A percentile compares a stretch with the other conserved stretches of the same genome.
Evolutionary conservation across 2,113 vertebrate genomes (phyloP).

Genomic region (Corythornis vintsioides): DNA sequence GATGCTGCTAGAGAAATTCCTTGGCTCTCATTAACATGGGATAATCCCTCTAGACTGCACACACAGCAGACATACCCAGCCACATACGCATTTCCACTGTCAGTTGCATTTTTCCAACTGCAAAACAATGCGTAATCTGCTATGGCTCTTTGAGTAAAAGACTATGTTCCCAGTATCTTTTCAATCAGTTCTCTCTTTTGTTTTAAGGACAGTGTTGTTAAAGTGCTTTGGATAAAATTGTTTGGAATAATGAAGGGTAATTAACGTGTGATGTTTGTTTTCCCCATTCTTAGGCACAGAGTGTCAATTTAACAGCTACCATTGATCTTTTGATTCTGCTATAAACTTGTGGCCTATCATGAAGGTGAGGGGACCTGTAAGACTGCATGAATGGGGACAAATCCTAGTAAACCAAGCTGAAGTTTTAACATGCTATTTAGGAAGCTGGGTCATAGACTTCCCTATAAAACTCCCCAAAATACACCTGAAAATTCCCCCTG

Average conservation of each 20-base stretch:
- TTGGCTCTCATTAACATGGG: conserved; percentile 74
- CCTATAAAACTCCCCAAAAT: not conserved
- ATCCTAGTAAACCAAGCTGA: not conserved
- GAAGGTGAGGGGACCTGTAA: not conserved
- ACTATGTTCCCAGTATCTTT: not conserved
- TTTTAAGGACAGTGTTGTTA: not conserved
- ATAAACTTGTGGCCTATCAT: not conserved
- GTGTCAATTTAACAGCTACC: not conserved
- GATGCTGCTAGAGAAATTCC: conserved; percentile 69
- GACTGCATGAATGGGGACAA: not conserved
- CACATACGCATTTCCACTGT: conserved; percentile 46
- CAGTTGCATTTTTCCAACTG: conserved; percentile 30
- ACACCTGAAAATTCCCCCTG: not conserved
- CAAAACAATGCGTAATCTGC: not conserved
- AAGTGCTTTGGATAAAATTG: not conserved
- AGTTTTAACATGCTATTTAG: not conserved
- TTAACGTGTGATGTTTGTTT: not conserved
- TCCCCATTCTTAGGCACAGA: not conserved
- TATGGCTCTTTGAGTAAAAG: not conserved
- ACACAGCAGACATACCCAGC: conserved; percentile 63
- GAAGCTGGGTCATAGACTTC: not conserved
- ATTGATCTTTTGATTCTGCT: not conserved
- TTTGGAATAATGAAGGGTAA: not conserved
- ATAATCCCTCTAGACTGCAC: conserved; percentile 71
- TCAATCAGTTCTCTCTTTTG: not conserved